Evolutionary conservation across 2,797 vertebrate species (phyloP).

Genomic region (Bufotes viridis): DNA sequence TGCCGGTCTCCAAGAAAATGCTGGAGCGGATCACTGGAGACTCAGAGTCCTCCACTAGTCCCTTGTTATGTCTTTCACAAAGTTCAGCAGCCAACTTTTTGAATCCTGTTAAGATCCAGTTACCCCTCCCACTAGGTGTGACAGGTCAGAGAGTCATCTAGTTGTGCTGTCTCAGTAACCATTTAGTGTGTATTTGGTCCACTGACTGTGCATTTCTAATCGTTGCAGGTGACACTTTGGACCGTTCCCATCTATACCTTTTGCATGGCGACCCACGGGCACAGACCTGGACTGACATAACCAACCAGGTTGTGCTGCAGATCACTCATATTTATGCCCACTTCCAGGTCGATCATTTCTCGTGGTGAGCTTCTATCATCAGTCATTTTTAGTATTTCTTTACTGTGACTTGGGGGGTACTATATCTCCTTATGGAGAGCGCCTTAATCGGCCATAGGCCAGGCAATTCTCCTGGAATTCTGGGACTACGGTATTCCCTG

Average conservation of each 20-base stretch:
- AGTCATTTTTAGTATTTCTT: background rate
- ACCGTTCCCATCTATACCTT: slow-evolving; percentile 84
- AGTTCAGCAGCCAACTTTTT: slow-evolving; percentile 82
- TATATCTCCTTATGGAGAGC: no score
- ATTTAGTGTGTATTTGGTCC: background rate
- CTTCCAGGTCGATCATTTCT: slow-evolving; percentile 93
- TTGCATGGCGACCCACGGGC: slow-evolving; percentile 83
- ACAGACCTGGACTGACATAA: slow-evolving; percentile 91
- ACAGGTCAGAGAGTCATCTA: slow-evolving; percentile 77
- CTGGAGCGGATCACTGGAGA: slow-evolving; percentile 76
- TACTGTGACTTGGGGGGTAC: no score
- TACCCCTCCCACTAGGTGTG: slow-evolving; percentile 87
- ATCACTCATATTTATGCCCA: slow-evolving; percentile 89
- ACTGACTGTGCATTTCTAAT: background rate
- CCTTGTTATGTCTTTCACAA: slow-evolving; percentile 89
- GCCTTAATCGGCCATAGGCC: no score
- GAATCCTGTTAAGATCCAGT: slow-evolving; percentile 87
- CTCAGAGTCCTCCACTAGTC: slow-evolving; percentile 76
- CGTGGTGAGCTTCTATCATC: slow-evolving; percentile 82
- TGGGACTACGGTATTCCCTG: no score
- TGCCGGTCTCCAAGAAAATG: slow-evolving; percentile 78
- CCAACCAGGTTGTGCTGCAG: slow-evolving; percentile 83
- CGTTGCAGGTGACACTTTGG: slow-evolving; percentile 82
- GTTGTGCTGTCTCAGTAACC: background rate
- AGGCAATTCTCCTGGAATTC: no score